These are phyloP conservation scores for Calyptomena viridis DNA, from an alignment of 2,113 vertebrate species.

Conservation along the genomic window DNA sequence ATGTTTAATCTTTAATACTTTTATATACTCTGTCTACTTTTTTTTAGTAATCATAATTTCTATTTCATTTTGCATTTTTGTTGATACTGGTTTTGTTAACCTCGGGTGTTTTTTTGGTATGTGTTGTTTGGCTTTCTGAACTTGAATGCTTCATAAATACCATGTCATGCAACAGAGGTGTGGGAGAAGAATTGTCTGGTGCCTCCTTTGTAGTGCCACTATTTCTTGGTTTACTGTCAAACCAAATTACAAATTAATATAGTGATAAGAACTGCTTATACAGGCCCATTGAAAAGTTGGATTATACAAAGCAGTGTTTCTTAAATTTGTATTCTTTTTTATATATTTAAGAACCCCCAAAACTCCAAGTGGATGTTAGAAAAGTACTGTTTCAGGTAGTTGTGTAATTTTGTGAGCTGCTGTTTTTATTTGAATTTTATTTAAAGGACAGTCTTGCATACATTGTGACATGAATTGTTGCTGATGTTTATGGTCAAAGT, in stretches of 20 bases:
- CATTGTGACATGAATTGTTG: neutral
- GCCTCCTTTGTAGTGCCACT: rapidly evolving
- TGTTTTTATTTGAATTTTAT: neutral
- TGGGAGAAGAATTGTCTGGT: neutral
- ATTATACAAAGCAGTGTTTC: neutral
- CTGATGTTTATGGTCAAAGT: neutral
- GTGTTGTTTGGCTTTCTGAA: neutral
- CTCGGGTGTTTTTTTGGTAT: neutral
- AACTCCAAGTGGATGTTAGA: neutral
- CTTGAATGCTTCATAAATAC: neutral
- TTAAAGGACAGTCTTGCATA: neutral
- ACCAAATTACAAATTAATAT: neutral
- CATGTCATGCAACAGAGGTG: neutral
- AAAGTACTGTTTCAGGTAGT: neutral
- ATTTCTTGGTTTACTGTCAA: neutral
- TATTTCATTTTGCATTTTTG: neutral
- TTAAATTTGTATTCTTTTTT: neutral
- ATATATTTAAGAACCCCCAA: rapidly evolving
- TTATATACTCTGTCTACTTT: neutral
- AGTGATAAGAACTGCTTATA: neutral
- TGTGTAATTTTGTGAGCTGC: neutral
- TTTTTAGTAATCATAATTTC: neutral
- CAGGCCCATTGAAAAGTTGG: neutral
- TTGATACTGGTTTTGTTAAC: neutral
- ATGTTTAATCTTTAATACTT: neutral